These are phyloP conservation scores for Porites lobata DNA, from an alignment of 92 coral and sea anemone genomes.

Conservation along the genomic window DNA sequence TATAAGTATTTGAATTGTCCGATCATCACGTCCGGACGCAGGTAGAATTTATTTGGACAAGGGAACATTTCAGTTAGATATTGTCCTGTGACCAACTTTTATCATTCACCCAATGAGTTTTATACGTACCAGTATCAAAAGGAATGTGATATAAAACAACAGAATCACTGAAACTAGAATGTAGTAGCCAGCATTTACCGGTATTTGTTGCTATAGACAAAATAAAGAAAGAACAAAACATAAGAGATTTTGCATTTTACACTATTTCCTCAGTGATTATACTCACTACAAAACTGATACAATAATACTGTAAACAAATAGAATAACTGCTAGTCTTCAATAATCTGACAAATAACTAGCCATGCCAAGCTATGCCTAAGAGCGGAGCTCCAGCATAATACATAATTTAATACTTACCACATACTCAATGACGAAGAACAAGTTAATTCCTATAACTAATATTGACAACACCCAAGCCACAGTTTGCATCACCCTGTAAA, in stretches of 20 bases:
- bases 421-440: conserved; percentile 87
- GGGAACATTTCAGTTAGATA: too few species aligned
- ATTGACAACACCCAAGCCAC: conserved; percentile 86
- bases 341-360: too few species aligned
- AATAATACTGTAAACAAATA: too few species aligned
- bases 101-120: not conserved
- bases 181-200: conserved; percentile 77
- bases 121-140: conserved; percentile 78
- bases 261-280: not conserved
- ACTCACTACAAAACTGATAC: too few species aligned
- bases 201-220: conserved; percentile 62
- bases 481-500: conserved; percentile 74
- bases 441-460: conserved; percentile 90
- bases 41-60: too few species aligned
- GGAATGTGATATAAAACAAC: conserved; percentile 77
- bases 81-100: not conserved
- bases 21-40: too few species aligned
- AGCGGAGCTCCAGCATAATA: too few species aligned
- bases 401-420: conserved; percentile 75
- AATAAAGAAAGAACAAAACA: not conserved
- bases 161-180: conserved; percentile 68
- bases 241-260: not conserved
- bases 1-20: too few species aligned
- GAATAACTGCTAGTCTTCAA: too few species aligned
- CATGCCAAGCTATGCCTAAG: too few species aligned